A percentile compares a stretch with the other conserved stretches of the same genome.
phyloP scores from a whole-genome alignment of 2,113 vertebrate species.

The Stictonetta naevosa region DNA sequence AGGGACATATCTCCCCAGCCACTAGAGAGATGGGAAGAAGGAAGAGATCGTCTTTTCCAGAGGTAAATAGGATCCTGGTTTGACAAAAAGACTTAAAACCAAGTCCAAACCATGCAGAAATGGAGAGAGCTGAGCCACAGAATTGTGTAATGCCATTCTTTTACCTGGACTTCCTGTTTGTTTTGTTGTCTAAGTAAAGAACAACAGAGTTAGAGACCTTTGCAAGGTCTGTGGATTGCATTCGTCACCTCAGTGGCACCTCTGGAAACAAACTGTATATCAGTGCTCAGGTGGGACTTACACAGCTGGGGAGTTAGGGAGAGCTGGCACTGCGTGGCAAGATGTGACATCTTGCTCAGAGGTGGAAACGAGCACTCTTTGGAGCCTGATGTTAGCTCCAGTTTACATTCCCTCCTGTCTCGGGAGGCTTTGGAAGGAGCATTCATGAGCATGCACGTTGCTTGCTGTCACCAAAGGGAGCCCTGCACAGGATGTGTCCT shows the following conservation, averaged over 20 bases:
- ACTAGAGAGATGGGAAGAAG: neutral
- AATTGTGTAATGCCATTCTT: neutral
- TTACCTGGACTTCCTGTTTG: neutral
- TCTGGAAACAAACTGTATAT: neutral
- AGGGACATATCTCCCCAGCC: neutral
- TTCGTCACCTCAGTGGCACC: neutral
- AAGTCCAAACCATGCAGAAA: neutral
- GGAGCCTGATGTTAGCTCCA: neutral
- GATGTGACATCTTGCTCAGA: neutral
- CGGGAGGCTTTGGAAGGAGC: neutral
- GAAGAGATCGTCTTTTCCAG: neutral
- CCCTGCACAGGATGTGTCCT: neutral
- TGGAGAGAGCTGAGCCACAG: neutral
- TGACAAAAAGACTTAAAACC: neutral
- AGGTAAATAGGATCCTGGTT: neutral
- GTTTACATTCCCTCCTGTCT: neutral
- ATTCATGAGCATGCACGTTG: rapidly evolving
- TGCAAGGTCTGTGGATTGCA: rapidly evolving
- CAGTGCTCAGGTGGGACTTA: neutral
- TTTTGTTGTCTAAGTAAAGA: neutral
- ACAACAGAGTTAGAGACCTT: neutral
- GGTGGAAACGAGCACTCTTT: rapidly evolving
- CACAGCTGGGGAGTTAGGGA: rapidly evolving
- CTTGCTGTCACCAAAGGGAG: neutral
- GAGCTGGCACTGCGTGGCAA: rapidly evolving